A percentile compares a stretch with the other conserved stretches of the same genome.
phyloP scores from a whole-genome alignment of 2,797 vertebrate species.

The Enteromius fasciolatus region DNA sequence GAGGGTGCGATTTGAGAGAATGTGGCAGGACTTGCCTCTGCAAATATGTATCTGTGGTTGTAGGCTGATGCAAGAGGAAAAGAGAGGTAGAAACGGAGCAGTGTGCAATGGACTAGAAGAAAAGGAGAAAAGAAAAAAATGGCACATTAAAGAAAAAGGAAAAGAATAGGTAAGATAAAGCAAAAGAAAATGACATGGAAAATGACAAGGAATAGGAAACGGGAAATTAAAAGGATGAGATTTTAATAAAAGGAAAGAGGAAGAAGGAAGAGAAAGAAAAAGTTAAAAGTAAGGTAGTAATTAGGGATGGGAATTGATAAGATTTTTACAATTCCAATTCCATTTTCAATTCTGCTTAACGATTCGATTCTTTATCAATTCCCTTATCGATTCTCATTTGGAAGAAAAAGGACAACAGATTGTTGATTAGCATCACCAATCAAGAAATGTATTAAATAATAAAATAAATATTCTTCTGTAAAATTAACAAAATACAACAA shows the following conservation, averaged over 20 bases:
- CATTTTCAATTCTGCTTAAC: too few relatives aligned
- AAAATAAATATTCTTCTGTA: too few relatives aligned
- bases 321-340: too few relatives aligned
- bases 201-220: neutral
- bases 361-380: too few relatives aligned
- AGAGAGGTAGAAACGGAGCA: neutral
- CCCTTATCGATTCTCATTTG: too few relatives aligned
- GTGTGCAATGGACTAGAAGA: neutral
- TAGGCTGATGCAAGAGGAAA: neutral
- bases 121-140: neutral
- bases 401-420: too few relatives aligned
- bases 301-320: too few relatives aligned
- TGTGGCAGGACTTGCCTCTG: constrained; percentile 30
- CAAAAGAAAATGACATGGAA: neutral
- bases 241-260: neutral
- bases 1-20: neutral
- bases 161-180: neutral
- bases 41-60: constrained; percentile 22
- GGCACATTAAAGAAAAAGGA: neutral
- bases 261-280: neutral
- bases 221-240: neutral
- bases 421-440: too few relatives aligned
- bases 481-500: too few relatives aligned
- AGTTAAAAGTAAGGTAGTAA: neutral
- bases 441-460: too few relatives aligned